Evolutionary conservation across 1,140 invertebrate species (phyloP).

Genomic region (Aphaenogaster rudis): DNA sequence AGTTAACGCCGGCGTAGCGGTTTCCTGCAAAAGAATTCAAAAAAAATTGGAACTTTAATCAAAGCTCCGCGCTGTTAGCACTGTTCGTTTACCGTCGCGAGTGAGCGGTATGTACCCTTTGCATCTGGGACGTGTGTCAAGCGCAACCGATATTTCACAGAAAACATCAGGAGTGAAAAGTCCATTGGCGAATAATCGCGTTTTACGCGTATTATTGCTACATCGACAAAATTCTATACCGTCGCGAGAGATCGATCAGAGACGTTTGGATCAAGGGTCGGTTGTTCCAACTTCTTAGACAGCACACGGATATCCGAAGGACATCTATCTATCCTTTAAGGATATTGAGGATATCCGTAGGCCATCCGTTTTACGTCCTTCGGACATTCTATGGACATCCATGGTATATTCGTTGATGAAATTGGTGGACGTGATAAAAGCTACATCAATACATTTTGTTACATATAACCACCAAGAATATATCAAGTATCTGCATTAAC

Average conservation of each 20-base stretch:
- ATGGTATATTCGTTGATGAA: too few species aligned
- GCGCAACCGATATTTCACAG: slow-evolving; percentile 12
- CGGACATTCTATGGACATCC: too few species aligned
- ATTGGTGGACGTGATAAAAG: too few species aligned
- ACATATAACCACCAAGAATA: too few species aligned
- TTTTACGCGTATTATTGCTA: neutral
- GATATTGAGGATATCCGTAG: too few species aligned
- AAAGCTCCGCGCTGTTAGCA: slow-evolving; percentile 39
- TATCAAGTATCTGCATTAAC: too few species aligned
- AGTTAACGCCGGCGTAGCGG: neutral
- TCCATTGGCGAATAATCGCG: neutral
- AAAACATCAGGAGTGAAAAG: neutral
- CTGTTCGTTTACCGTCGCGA: neutral
- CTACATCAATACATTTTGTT: too few species aligned
- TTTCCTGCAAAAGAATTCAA: slow-evolving; percentile 43
- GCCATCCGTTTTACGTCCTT: too few species aligned
- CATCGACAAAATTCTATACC: neutral
- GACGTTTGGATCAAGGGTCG: neutral
- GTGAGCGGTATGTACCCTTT: neutral
- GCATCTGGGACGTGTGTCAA: neutral
- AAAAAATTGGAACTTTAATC: slow-evolving; percentile 55
- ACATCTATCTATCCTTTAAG: too few species aligned
- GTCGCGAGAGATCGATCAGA: neutral
- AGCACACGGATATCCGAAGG: too few species aligned
- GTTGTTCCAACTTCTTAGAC: too few species aligned